phyloP scores from a whole-genome alignment of 1,140 invertebrate species.

The Metopolophium dirhodum region DNA sequence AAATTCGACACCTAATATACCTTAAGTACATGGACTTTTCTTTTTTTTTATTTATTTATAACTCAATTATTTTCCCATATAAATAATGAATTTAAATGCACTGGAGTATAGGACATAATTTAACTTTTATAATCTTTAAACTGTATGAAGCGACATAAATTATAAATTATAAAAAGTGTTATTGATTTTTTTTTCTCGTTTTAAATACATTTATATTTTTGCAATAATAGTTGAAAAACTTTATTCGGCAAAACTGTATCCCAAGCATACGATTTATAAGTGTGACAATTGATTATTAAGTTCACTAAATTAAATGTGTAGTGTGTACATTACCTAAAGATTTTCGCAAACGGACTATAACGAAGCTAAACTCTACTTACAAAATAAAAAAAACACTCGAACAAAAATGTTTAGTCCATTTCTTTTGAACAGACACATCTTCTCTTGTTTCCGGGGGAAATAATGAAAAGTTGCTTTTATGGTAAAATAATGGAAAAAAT shows the following conservation, averaged over 20 bases:
- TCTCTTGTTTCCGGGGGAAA: slow-evolving; percentile 3
- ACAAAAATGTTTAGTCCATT: not conserved
- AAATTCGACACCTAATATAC: not conserved
- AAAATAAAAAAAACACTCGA: not conserved
- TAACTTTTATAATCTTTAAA: not conserved
- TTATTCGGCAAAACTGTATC: not conserved
- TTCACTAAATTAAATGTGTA: not conserved
- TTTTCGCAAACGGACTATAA: not conserved
- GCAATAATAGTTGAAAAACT: not conserved
- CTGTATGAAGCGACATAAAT: not conserved
- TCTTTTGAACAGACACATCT: slow-evolving; percentile 17
- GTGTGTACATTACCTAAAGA: not conserved
- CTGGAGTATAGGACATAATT: not conserved
- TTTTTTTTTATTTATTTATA: not conserved
- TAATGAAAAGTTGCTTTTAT: slow-evolving; percentile 19
- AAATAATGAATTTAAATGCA: not conserved
- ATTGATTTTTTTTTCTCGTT: not conserved
- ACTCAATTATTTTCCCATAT: not conserved
- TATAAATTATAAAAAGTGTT: not conserved
- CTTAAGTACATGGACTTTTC: not conserved
- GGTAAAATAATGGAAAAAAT: slow-evolving; percentile 36
- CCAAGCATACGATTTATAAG: not conserved
- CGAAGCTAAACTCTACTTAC: not conserved
- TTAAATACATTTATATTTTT: not conserved
- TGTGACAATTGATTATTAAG: not conserved